Evolutionary conservation across 2,113 vertebrate genomes (phyloP), one percentile per base, ranked within the genome.

Genomic region (Tenrec ecaudatus): DNA sequence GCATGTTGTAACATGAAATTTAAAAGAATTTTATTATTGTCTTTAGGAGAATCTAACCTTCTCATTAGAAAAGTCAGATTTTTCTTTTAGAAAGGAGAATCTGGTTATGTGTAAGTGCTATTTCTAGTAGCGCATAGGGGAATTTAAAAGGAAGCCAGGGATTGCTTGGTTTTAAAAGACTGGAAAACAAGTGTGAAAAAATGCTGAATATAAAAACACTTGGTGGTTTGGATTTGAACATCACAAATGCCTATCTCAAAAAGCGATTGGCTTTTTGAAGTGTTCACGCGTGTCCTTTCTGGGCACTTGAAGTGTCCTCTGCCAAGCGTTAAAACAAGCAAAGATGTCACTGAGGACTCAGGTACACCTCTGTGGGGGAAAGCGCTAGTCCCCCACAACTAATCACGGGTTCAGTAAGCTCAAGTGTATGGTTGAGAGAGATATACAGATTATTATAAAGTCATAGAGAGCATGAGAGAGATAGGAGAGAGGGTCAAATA

Each of bases 1-100:
- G 14, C 6, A 58, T 47, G 25, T 78, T 69, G 10, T 64, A 78
- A 84, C 6, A 33, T 79, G 36, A 87, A 81, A 91, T 36, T 62
- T 81, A 25, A 6, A 93, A 71, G 17, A 33, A 66, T 43, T 29
- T 86, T 91, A 86, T 84, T 33, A 43, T 78, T 43, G 3, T 57
- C 29, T 84, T 95, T 84, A 43, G 47, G n/a, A 71, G 17, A 12
- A 20, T 22, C 29, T 58, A 40, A n/a, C 23, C 6, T 82, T 91
- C 81, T 17, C 31, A 40, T 81, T 57, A 33, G 19, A 85, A 58
- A 71, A 29, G 2, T 40, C 60, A 58, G n/a, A 66, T 68, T 31
- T 81, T 92, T 85, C 71, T 71, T 92, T 83, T 31, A 64, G 60
- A 36, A 81, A 90, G 82, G 6, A 81, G 12, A 53, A 23, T 69